Conservation (phyloP, 2,888 invertebrate genomes). For the Pyrrhia umbra region DNA sequence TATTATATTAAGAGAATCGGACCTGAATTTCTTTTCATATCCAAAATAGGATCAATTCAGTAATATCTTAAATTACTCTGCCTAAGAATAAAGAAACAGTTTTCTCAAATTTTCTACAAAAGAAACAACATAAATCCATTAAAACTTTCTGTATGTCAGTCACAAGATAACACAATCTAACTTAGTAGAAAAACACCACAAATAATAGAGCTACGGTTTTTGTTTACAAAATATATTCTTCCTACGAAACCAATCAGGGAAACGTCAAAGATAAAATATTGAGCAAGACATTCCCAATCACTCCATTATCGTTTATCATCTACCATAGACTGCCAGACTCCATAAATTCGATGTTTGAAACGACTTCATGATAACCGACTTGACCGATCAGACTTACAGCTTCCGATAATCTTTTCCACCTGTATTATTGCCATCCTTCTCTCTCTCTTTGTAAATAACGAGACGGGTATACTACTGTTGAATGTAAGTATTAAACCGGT, state of each 20-base stretch:
- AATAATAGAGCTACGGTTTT: conserved; percentile 7
- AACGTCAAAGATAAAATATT: conserved; percentile 47
- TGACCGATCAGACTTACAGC: conserved; percentile 55
- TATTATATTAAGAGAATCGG: not conserved
- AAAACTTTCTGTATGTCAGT: conserved; percentile 35
- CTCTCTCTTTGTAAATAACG: not conserved
- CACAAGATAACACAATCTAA: conserved; percentile 24
- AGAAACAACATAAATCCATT: conserved; percentile 33
- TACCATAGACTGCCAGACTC: conserved; percentile 31
- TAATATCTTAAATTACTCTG: not conserved
- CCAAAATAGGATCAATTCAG: not conserved
- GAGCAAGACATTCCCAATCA: conserved; percentile 32
- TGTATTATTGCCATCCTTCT: conserved; percentile 28
- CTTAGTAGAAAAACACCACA: conserved; percentile 18
- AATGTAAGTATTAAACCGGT: conserved; percentile 37
- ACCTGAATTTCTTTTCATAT: no score
- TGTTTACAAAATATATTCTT: conserved; percentile 24
- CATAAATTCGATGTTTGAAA: conserved; percentile 45
- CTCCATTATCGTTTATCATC: conserved; percentile 49
- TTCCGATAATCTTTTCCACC: conserved; percentile 48
- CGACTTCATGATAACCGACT: conserved; percentile 45
- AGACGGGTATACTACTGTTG: conserved; percentile 39
- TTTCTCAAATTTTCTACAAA: conserved; percentile 12
- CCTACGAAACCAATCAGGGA: conserved; percentile 33
- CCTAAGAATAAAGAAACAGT: conserved; percentile 2